Base-by-base conservation (phyloP, 2,888 invertebrate genomes). In the Listrodromus nycthemerus region DNA sequence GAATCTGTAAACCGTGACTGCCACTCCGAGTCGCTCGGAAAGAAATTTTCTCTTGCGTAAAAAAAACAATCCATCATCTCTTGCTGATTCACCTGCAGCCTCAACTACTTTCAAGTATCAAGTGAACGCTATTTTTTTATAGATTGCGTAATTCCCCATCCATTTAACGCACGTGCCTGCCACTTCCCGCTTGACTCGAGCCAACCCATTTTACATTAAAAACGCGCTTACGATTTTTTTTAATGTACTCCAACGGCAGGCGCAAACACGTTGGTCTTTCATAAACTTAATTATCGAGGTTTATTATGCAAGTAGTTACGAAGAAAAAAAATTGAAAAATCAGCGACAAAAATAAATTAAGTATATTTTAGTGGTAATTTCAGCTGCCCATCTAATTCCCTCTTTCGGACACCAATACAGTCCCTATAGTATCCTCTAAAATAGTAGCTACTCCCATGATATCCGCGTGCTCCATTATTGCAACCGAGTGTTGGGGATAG, bases 41-140 rank as follows among this genome's bases (percentile, higher is more conserved):
- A 67, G 21, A 66, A 66, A 16, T 66, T 67, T 30, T 21, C 30
- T 45, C 8, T 41, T 27, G 16, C 24, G 16, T 37, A 37, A n/a
- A 21, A 37, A 27, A 24, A 45, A 5, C 67, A 45, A 76, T 76
- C 67, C 41, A 76, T 76, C 76, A 76, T 41, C 55, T 27, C 58
- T 41, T n/a, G 55, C 27, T 67, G 76, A 58, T 55, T 76, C 37
- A 58, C 24, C 55, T 37, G 21, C 5, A 67, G 67, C 37, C 58
- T 30, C 52, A 55, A 67, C 58, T 67, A 48, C 30, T 41, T 10
- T 41, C n/a, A 76, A 55, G 37, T 67, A 76, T 69, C 76, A 58
- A 45, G 16, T 24, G 30, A 58, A 33, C 58, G 30, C 37, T 30
- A 19, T 45, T 58, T 21, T 58, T 58, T 58, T 16, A 10, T 1